Evolutionary conservation across 1,140 invertebrate species (phyloP), one percentile per base, ranked within the genome.

Genomic region (Drosophila gunungcola): DNA sequence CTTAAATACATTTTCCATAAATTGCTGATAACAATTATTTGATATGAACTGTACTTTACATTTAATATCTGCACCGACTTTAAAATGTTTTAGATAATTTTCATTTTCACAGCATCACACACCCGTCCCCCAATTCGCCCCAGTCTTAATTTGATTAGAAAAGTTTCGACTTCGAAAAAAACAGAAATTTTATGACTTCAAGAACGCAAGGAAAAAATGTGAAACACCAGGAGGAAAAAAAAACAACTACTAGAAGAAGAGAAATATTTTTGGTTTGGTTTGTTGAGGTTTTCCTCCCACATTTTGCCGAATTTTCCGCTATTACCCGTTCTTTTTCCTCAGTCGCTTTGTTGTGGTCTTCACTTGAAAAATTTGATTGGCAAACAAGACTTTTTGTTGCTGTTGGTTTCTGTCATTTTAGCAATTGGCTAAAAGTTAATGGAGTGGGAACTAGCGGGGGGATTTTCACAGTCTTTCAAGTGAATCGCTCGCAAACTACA

Each of bases 61-160:
- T 25, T 32, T 29, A 25, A 45, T 34, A 34, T n/a, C 16, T 16
- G 1, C 27, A 10, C 3, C n/a, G 36, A 42, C 52, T 70, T 36
- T 57, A 69, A 85, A 85, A 85, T 85, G 78, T 80, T 82, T 86
- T 75, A 58, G 82, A 85, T 85, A 85, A 85, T 85, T 85, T 85
- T 70, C 82, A 86, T 82, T 74, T 80, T 63, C 65, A 69, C 48
- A 72, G 61, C 45, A 69, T 51, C 65, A 38, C 34, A 55, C 41
- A 25, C 21, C 60, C 27, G 7, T 13, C 27, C 32, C 5, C 16
- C 13, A 27, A 10, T 36, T 11, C 21, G 7, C 39, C 51, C 46
- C 41, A 52, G 46, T 88, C 78, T 88, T 88, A 88, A 88, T 88
- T 88, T 88, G 83, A 88, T 88, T 88, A 88, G 83, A 88, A 88